Percentiles rank a stretch among this genome's conserved stretches.
phyloP scores from a whole-genome alignment of 2,888 invertebrate genomes.

The Dromius quadrimaculatus region DNA sequence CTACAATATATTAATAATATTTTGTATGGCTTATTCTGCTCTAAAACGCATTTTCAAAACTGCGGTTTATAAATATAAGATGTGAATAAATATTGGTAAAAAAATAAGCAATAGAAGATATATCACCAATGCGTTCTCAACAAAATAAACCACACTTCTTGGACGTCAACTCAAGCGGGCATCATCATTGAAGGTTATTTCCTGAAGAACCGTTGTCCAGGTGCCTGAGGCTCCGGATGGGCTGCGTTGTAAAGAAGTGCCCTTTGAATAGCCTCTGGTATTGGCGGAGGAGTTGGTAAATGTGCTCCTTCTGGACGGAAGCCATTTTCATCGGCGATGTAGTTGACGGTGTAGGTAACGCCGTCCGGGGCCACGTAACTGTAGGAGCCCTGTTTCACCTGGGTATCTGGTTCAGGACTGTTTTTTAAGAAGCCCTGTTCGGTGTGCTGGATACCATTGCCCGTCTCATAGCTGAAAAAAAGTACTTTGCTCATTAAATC shows the following conservation, averaged over 20 bases:
- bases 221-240: conserved; percentile 52
- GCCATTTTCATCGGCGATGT: conserved; percentile 46
- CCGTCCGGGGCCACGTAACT: conserved; percentile 73
- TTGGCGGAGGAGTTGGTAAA: conserved; percentile 43
- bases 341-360: conserved; percentile 68
- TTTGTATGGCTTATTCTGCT: too few species aligned
- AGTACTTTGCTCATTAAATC: too few species aligned
- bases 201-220: conserved; percentile 49
- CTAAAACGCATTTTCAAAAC: too few species aligned
- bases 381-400: conserved; percentile 71
- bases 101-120: not conserved
- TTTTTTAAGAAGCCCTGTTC: conserved; percentile 69
- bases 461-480: conserved; percentile 66
- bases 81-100: too few species aligned
- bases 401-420: conserved; percentile 61
- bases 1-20: too few species aligned
- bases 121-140: not conserved
- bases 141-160: not conserved
- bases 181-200: conserved; percentile 42
- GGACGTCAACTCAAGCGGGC: conserved; percentile 4
- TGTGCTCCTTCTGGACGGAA: conserved; percentile 46
- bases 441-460: conserved; percentile 78
- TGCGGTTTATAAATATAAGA: too few species aligned
- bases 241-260: conserved; percentile 58
- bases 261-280: conserved; percentile 46